Percentiles rank a stretch among this genome's conserved stretches.
phyloP scores from a whole-genome alignment of 2,113 vertebrate species.

The Atractosteus spatula region DNA sequence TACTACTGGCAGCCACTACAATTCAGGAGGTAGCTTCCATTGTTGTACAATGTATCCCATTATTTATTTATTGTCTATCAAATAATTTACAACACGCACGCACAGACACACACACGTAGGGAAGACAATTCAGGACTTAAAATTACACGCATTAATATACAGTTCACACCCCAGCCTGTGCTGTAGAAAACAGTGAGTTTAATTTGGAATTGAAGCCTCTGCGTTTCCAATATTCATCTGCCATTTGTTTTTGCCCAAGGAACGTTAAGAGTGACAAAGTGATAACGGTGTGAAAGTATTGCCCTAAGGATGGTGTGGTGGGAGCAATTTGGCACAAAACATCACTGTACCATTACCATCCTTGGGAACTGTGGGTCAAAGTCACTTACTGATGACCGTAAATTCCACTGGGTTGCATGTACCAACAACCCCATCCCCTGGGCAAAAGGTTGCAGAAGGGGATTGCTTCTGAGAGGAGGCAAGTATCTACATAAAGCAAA shows the following conservation, averaged over 20 bases:
- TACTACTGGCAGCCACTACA: slow-evolving; percentile 86
- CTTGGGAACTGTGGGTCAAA: no score
- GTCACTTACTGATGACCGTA: no score
- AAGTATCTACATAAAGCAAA: no score
- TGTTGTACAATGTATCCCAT: slow-evolving; percentile 85
- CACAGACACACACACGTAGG: slow-evolving; percentile 39
- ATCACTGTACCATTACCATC: no score
- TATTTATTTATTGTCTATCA: slow-evolving; percentile 65
- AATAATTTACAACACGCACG: slow-evolving; percentile 83
- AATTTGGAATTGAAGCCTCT: not conserved
- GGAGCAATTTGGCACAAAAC: no score
- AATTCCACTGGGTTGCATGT: no score
- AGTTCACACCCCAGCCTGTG: slow-evolving; percentile 56
- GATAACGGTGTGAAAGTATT: not conserved
- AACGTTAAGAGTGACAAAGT: not conserved
- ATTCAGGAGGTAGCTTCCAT: slow-evolving; percentile 96
- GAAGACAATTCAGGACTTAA: slow-evolving; percentile 67
- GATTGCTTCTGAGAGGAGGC: no score
- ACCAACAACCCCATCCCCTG: no score
- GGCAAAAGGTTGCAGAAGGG: no score
- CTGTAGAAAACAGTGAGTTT: not conserved
- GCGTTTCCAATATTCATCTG: not conserved
- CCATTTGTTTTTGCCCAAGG: not conserved
- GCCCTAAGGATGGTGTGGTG: no score
- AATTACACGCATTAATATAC: slow-evolving; percentile 77